Percentiles rank a stretch among this genome's conserved stretches.
Evolutionary conservation across 1,140 invertebrate species (phyloP).

Genomic region (Brachionus paranguensis): DNA sequence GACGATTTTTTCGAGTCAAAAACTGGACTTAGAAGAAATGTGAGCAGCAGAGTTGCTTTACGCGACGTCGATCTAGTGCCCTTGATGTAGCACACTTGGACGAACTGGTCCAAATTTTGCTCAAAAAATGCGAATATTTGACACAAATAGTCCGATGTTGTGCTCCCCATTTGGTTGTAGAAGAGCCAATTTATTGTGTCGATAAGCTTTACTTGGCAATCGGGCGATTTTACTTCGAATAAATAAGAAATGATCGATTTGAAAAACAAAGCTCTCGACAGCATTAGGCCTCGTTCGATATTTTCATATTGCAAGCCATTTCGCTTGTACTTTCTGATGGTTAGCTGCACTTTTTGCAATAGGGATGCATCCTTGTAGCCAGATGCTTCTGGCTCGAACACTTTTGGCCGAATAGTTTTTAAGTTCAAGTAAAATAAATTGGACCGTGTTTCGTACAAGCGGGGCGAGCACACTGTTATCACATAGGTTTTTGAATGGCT

Average conservation of each 20-base stretch:
- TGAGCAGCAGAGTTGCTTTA: background rate
- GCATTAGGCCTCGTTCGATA: background rate
- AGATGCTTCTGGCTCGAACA: background rate
- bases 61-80: background rate
- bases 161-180: background rate
- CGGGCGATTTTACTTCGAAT: background rate
- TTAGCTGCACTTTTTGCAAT: constrained; percentile 31
- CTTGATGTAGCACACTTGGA: background rate
- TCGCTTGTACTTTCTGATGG: background rate
- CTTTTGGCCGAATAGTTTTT: background rate
- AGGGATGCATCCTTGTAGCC: background rate
- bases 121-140: background rate
- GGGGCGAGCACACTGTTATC: background rate
- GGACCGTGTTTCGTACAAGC: background rate
- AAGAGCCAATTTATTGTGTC: constrained; percentile 7
- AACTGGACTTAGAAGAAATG: background rate
- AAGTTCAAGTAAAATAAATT: constrained; percentile 1
- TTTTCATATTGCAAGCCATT: constrained; percentile 14
- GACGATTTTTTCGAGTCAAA: background rate
- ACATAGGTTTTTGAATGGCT: background rate
- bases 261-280: background rate
- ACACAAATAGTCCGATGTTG: background rate
- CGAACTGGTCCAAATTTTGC: background rate
- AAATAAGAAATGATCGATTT: background rate
- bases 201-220: constrained; percentile 5